Evolutionary conservation across 2,888 invertebrate genomes (phyloP).

Genomic region (Laspeyria flexula): DNA sequence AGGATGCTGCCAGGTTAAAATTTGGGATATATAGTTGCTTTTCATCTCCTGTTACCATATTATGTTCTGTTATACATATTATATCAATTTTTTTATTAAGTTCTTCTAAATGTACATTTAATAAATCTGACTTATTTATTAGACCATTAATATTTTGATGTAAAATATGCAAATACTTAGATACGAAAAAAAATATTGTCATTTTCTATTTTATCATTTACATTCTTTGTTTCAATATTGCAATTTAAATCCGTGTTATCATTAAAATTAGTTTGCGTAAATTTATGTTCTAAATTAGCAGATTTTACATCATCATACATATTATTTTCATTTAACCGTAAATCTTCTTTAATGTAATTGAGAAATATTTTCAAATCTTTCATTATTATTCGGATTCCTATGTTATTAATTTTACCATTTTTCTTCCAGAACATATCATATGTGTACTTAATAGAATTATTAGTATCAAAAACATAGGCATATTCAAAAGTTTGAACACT

Average conservation of each 20-base stretch:
- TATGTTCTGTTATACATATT: background rate
- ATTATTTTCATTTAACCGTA: too few species aligned
- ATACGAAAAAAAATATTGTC: background rate
- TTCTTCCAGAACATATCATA: background rate
- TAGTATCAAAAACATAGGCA: background rate
- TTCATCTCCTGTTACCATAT: too few species aligned
- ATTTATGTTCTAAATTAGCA: too few species aligned
- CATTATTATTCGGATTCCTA: background rate
- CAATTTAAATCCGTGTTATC: too few species aligned
- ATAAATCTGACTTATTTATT: background rate
- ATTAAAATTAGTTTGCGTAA: too few species aligned
- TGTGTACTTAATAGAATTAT: background rate
- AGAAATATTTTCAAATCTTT: too few species aligned
- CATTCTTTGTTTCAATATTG: too few species aligned
- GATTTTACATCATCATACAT: too few species aligned
- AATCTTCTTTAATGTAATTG: too few species aligned
- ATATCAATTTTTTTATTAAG: background rate
- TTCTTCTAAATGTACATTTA: background rate
- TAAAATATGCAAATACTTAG: background rate
- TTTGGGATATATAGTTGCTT: background rate
- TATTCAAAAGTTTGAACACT: background rate
- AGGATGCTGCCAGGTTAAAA: background rate
- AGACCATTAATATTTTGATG: background rate
- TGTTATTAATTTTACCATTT: background rate
- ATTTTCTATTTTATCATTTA: too few species aligned